Percentiles rank a stretch among this genome's conserved stretches.
Conservation (phyloP, 2,113 vertebrate species). For the Cyanocitta stelleri region DNA sequence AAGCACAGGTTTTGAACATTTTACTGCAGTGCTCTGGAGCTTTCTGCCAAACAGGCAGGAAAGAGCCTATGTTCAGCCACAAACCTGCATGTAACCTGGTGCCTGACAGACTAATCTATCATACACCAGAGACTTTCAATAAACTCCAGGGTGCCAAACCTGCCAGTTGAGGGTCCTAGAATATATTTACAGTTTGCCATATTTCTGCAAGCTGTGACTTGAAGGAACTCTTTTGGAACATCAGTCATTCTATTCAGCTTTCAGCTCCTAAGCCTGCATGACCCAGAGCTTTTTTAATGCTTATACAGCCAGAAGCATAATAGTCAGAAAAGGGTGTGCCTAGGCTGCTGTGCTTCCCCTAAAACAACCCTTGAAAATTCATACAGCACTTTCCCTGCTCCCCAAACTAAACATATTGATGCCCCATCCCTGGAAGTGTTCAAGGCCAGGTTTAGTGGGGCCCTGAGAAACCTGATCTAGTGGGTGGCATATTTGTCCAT, state of each 20-base stretch:
- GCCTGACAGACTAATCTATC: slow-evolving; percentile 16
- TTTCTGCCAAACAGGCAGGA: slow-evolving; percentile 26
- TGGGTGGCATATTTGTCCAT: not conserved
- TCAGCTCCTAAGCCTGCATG: not conserved
- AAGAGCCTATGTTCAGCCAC: not conserved
- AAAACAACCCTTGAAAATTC: not conserved
- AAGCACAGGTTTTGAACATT: not conserved
- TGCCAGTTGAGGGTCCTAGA: not conserved
- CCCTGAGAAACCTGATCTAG: not conserved
- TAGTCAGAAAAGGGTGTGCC: not conserved
- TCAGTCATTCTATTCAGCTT: not conserved
- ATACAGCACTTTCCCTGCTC: not conserved
- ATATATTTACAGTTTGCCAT: not conserved
- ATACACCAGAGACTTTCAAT: not conserved
- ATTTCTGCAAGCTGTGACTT: slow-evolving; percentile 11
- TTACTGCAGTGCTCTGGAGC: slow-evolving; percentile 21
- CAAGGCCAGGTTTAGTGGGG: not conserved
- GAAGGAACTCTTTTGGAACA: not conserved
- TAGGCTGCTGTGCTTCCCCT: not conserved
- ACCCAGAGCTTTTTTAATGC: not conserved
- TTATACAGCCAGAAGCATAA: not conserved
- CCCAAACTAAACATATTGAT: not conserved
- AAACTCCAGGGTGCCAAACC: slow-evolving; percentile 16
- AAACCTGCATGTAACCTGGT: not conserved
- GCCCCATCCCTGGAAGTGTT: not conserved